Base-by-base conservation (phyloP, 1,140 invertebrate genomes). In the Eriosoma lanigerum region DNA sequence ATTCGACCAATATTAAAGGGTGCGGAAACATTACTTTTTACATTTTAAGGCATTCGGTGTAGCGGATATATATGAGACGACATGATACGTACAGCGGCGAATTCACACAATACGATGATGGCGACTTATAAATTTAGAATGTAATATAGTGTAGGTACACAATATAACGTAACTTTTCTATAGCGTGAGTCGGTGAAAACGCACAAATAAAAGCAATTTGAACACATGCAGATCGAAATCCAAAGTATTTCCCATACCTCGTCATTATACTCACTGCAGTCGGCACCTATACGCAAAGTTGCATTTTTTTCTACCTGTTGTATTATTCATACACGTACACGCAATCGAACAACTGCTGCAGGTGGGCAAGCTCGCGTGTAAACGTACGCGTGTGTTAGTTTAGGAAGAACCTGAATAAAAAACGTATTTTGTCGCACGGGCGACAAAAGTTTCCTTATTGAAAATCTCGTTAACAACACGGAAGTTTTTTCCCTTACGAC, bases 391-490 rank as follows among this genome's bases (percentile, higher is more conserved):
- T 38, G 26, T 3, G 52, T 44, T 17, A 6, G 72, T 73, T 52
- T 54, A 12, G 52, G 9, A 8, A 21, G n/a, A 6, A 19, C 9
- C 9, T 54, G 32, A 19, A 32, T 12, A 21, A 46, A 68, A 75
- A 54, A 75, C 9, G 52, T 54, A 29, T 58, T 75, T 75, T 75
- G 52, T 75, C 72, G 72, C n/a, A 10, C 17, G 17, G 26, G 68
- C 29, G 19, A 15, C n/a, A 26, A 75, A 75, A 75, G 48, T 75
- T 75, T 75, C 72, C 29, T 58, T 75, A 75, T 75, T 58, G 72
- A 75, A 75, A 75, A 75, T 75, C 72, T 75, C 72, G 72, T 75
- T 75, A 75, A 75, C 72, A 52, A 75, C 29, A 58, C 52, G n/a
- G 29, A 75, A 75, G 48, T 75, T 75, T 75, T 75, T 75, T 75